Conservation (phyloP, 2,113 vertebrate genomes). For the Leptosomus discolor region DNA sequence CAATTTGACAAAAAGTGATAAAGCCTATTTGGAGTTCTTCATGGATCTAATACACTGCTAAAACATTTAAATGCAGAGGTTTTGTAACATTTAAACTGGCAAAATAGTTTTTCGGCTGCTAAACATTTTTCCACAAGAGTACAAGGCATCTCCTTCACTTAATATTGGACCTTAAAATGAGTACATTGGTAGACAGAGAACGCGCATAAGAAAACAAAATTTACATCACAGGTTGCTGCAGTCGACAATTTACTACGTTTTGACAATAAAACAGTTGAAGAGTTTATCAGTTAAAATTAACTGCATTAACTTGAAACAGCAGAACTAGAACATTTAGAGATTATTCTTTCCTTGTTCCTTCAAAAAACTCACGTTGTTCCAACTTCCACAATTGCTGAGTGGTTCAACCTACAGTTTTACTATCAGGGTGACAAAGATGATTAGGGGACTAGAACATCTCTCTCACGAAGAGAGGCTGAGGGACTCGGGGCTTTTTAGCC, state of each 20-base stretch:
- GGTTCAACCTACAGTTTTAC: neutral
- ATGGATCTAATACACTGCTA: neutral
- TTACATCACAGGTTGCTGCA: neutral
- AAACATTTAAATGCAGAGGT: neutral
- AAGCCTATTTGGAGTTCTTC: constrained; percentile 14
- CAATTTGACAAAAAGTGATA: neutral
- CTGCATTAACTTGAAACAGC: neutral
- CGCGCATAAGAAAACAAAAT: neutral
- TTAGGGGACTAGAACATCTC: too few relatives aligned
- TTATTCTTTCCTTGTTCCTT: neutral
- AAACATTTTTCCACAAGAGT: constrained; percentile 13
- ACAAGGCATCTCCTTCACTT: constrained; percentile 62
- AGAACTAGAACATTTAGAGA: neutral
- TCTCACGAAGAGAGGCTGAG: too few relatives aligned
- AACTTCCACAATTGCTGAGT: neutral
- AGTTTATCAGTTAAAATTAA: neutral
- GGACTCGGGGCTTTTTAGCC: too few relatives aligned
- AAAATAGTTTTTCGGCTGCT: neutral
- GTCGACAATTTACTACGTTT: neutral
- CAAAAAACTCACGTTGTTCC: neutral
- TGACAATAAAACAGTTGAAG: neutral
- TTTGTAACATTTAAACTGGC: constrained; percentile 17
- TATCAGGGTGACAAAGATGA: too few relatives aligned
- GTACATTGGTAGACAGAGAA: neutral
- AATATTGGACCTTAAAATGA: constrained; percentile 11